Evolutionary conservation across 1,140 invertebrate species (phyloP).

Genomic region (Trissolcus basalis): DNA sequence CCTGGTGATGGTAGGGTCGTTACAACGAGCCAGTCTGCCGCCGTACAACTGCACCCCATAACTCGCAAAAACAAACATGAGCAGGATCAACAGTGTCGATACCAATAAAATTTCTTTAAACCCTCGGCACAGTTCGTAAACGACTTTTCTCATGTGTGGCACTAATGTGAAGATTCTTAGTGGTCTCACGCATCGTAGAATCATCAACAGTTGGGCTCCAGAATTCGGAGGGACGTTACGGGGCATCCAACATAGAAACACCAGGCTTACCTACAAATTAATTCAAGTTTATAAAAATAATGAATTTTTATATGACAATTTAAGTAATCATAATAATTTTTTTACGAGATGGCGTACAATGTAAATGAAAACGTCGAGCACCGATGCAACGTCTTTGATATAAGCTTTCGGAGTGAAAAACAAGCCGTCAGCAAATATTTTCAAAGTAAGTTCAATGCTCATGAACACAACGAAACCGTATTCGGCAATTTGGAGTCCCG

Average conservation of each 20-base stretch:
- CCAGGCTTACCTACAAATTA: slow-evolving; percentile 86
- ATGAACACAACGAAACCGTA: slow-evolving; percentile 99
- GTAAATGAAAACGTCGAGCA: slow-evolving; percentile 98
- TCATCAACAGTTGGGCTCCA: slow-evolving; percentile 95
- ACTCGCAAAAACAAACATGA: slow-evolving; percentile 99
- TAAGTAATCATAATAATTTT: slow-evolving; percentile 2
- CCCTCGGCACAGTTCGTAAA: slow-evolving; percentile 98
- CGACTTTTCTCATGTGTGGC: slow-evolving; percentile 99
- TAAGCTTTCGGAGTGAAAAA: slow-evolving; percentile 99
- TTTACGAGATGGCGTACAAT: slow-evolving; percentile 81
- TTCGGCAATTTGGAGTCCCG: slow-evolving; percentile 93
- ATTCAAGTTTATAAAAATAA: slow-evolving; percentile 20
- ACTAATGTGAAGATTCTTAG: slow-evolving; percentile 98
- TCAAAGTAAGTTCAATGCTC: slow-evolving; percentile 96
- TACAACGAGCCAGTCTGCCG: slow-evolving; percentile 95
- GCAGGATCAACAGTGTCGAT: slow-evolving; percentile 96
- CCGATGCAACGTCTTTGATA: slow-evolving; percentile 96
- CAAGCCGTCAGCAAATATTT: slow-evolving; percentile 97
- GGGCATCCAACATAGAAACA: slow-evolving; percentile 98
- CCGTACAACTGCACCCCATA: slow-evolving; percentile 99
- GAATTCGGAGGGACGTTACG: slow-evolving; percentile 92
- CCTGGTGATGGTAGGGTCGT: slow-evolving; percentile 91
- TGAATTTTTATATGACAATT: too few species aligned
- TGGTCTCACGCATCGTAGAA: slow-evolving; percentile 96
- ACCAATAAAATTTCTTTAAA: slow-evolving; percentile 99